Conservation (phyloP, 2,888 invertebrate genomes). For the Neria commutata region DNA sequence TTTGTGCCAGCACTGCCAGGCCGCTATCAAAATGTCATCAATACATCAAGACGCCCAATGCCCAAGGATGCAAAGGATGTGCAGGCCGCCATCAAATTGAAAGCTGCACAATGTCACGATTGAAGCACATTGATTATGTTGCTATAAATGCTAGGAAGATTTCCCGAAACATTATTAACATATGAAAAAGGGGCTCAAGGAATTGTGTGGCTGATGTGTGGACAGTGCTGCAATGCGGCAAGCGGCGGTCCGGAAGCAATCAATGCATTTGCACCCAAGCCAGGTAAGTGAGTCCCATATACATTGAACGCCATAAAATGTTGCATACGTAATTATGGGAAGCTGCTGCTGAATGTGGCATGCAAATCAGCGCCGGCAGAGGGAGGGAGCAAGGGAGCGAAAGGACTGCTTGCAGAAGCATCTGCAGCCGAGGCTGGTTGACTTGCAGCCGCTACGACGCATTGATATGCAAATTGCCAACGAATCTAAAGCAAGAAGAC, state of each 20-base stretch:
- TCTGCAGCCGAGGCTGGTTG: too few species aligned
- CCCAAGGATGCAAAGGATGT: not conserved
- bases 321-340: not conserved
- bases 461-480: not conserved
- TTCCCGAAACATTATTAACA: too few species aligned
- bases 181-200: too few species aligned
- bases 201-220: not conserved
- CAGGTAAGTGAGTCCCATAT: not conserved
- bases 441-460: not conserved
- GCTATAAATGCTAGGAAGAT: too few species aligned
- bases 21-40: not conserved
- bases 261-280: not conserved
- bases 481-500: not conserved
- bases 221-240: not conserved
- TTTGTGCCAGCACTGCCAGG: not conserved
- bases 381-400: not conserved
- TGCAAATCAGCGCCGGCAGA: not conserved
- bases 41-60: not conserved
- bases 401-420: not conserved
- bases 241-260: too few species aligned
- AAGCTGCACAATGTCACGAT: not conserved
- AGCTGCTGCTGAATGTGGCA: not conserved
- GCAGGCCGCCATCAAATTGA: not conserved
- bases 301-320: not conserved
- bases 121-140: not conserved